These are phyloP conservation scores for Nomada fabriciana DNA, from an alignment of 2,888 invertebrate species.

Conservation along the genomic window DNA sequence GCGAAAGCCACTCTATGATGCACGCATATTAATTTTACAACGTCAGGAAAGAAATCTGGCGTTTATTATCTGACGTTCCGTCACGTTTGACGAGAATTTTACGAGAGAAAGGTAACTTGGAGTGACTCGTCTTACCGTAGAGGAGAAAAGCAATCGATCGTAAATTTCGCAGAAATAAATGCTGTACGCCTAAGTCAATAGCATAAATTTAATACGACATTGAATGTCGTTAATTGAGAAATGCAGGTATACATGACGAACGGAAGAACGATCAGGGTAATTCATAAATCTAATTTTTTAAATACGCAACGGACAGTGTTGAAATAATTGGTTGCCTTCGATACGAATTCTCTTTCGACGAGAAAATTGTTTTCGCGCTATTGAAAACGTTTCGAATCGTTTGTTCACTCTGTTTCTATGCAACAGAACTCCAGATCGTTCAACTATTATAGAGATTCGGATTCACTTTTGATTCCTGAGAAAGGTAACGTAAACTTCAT, in stretches of 20 bases:
- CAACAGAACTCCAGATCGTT: too few relatives aligned
- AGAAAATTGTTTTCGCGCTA: too few relatives aligned
- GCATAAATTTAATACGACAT: neutral
- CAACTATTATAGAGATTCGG: too few relatives aligned
- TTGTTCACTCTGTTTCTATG: too few relatives aligned
- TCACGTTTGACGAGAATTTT: constrained; percentile 2
- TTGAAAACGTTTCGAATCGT: too few relatives aligned
- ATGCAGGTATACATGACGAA: neutral
- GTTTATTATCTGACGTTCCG: constrained; percentile 13
- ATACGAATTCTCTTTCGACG: neutral
- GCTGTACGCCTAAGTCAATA: neutral
- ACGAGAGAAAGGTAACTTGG: neutral
- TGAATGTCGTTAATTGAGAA: constrained; percentile 5
- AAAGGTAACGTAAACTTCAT: too few relatives aligned
- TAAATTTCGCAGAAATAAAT: neutral
- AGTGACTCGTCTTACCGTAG: neutral
- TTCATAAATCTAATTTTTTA: neutral
- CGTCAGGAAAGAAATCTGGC: neutral
- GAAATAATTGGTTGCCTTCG: neutral
- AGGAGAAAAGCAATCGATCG: neutral
- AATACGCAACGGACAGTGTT: neutral
- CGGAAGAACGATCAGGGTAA: neutral
- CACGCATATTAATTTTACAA: constrained; percentile 19
- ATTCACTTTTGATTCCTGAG: too few relatives aligned
- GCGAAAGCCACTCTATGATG: constrained; percentile 2